Percentiles rank a stretch among this genome's conserved stretches.
Conservation (phyloP, 1,140 invertebrate species). For the Hyles vespertilio region DNA sequence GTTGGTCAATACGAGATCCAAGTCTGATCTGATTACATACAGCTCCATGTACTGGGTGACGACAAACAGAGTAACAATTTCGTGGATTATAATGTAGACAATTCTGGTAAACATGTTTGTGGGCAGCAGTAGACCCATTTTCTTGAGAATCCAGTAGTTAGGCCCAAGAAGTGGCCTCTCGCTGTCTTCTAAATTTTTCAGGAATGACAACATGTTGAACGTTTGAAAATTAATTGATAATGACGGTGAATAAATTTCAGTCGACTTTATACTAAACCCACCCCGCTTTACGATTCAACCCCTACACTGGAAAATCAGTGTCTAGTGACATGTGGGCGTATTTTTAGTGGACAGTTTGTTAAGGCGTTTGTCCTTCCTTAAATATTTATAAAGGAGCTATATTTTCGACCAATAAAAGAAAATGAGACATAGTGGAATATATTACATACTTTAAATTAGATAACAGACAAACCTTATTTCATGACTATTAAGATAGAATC, state of each 20-base stretch:
- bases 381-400: too few species aligned
- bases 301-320: conserved; percentile 3
- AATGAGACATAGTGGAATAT: too few species aligned
- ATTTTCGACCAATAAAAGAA: too few species aligned
- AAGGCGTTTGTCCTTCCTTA: too few species aligned
- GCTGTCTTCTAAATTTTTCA: conserved; percentile 41
- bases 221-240: background rate
- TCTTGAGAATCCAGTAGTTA: conserved; percentile 53
- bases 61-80: conserved; percentile 45
- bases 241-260: conserved; percentile 6
- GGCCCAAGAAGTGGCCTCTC: conserved; percentile 42
- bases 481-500: too few species aligned
- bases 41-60: conserved; percentile 53
- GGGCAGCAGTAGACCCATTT: conserved; percentile 52
- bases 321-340: background rate
- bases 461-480: too few species aligned
- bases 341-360: background rate
- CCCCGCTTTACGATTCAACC: conserved; percentile 4
- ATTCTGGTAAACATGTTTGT: conserved; percentile 29
- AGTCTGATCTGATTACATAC: conserved; percentile 48
- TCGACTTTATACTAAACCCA: conserved; percentile 17
- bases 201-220: conserved; percentile 40
- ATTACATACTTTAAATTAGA: too few species aligned
- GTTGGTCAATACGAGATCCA: conserved; percentile 51
- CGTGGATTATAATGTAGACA: conserved; percentile 39